phyloP scores from a whole-genome alignment of 1,140 invertebrate species.

The Ooceraea biroi region DNA sequence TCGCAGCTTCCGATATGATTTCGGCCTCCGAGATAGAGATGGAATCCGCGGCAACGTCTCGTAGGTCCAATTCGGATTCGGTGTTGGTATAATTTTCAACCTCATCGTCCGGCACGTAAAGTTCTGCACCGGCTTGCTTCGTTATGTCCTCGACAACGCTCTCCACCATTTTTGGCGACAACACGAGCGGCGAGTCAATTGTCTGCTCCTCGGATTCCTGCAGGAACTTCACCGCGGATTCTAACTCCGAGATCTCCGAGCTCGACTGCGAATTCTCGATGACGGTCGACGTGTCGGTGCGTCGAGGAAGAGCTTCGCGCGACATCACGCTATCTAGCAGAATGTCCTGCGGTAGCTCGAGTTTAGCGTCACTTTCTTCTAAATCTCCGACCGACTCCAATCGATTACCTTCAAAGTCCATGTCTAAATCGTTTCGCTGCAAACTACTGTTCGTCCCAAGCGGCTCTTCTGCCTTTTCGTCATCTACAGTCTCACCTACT shows the following conservation, averaged over 20 bases:
- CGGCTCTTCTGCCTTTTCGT: constrained; percentile 52
- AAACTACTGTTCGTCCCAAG: constrained; percentile 27
- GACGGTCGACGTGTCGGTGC: constrained; percentile 30
- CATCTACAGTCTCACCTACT: constrained; percentile 15
- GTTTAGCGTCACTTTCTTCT: constrained; percentile 64
- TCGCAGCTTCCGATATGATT: constrained; percentile 84
- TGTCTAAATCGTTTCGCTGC: constrained; percentile 63
- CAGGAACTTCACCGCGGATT: constrained; percentile 83
- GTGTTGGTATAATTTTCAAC: constrained; percentile 72
- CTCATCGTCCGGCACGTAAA: constrained; percentile 72
- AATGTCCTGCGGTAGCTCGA: constrained; percentile 58
- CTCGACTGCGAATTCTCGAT: constrained; percentile 69
- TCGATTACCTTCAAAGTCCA: constrained; percentile 62
- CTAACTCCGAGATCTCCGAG: constrained; percentile 81
- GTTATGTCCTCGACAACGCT: constrained; percentile 66
- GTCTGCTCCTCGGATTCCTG: constrained; percentile 83
- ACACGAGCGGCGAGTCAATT: constrained; percentile 73
- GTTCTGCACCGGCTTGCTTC: constrained; percentile 64
- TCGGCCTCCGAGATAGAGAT: constrained; percentile 85
- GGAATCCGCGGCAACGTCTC: constrained; percentile 74
- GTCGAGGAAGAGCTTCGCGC: constrained; percentile 50
- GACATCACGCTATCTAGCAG: constrained; percentile 21
- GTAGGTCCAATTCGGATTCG: constrained; percentile 75
- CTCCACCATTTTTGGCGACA: constrained; percentile 75
- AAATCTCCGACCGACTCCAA: constrained; percentile 63